Evolutionary conservation across 2,888 invertebrate genomes (phyloP), one percentile per base, ranked within the genome.

Genomic region (Ypsolopha sequella): DNA sequence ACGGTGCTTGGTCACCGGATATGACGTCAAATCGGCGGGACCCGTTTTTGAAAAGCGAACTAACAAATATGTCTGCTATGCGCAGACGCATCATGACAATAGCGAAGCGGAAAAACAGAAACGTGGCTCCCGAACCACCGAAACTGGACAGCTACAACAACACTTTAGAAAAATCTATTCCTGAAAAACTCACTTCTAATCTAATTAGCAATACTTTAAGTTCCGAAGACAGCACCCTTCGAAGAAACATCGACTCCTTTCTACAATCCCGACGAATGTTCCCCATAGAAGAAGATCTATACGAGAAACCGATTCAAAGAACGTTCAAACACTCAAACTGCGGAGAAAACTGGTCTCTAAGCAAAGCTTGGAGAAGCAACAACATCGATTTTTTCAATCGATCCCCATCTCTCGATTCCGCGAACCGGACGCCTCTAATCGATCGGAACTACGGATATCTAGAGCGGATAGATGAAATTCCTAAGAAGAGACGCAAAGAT

Each of bases 281-380:
- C 36, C 76, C 80, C 1, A 56, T 81, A 6, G 86, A 86, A 58
- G 86, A 86, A 51, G 81, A 80, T 38, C 68, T 84, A 35, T 86
- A 86, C 54, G 86, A 86, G 54, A 85, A 77, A 47, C 86, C 86
- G 0, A 84, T 85, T 39, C 69, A 71, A 54, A 59, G 56, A 10
- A 56, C 61, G 38, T 66, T 73, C 4, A 80, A 78, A 49, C 70
- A 78, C 55, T 78, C 85, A 0, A 66, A 71, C 0, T 80, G 76
- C 54, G 87, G 86, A 1, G 87, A 87, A 51, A 87, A 87, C 61
- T 87, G 87, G 87, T 87, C 87, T 14, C 57, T 87, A n/a, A 84
- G 86, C 56, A 85, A 86, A 65, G 74, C 80, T 6, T 87, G 87
- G 87, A 76, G 70, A 59, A 76, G 77, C 53, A 80, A 76, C 56